Evolutionary conservation across 1,140 invertebrate species (phyloP).

Genomic region (Tetragnatha versicolor): DNA sequence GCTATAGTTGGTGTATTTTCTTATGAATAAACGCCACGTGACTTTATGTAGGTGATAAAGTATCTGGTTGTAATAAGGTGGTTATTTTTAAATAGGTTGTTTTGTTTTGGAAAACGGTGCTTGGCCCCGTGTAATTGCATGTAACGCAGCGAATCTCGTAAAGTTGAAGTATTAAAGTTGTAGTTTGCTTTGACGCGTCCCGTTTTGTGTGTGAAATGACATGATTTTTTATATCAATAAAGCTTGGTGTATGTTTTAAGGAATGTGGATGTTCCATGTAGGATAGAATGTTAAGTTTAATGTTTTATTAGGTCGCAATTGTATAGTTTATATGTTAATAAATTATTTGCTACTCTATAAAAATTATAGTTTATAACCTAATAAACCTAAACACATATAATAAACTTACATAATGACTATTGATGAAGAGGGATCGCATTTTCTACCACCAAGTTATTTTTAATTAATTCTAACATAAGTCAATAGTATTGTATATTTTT

Average conservation of each 20-base stretch:
- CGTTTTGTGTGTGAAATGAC: background rate
- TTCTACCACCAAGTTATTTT: no score
- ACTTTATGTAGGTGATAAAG: conserved; percentile 38
- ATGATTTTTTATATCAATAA: conserved; percentile 52
- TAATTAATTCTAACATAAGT: no score
- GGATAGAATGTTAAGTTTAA: background rate
- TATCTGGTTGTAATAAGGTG: background rate
- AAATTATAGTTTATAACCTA: no score
- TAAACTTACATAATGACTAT: no score
- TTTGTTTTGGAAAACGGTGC: conserved; percentile 5
- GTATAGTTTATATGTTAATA: background rate
- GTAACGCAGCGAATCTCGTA: background rate
- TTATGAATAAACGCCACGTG: conserved; percentile 40
- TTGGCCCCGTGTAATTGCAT: background rate
- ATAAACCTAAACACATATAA: no score
- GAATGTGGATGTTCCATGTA: no score
- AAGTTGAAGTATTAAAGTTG: conserved; percentile 27
- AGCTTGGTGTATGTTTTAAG: no score
- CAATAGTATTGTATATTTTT: no score
- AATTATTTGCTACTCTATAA: conserved; percentile 8
- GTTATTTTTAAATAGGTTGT: conserved; percentile 14
- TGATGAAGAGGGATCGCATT: no score
- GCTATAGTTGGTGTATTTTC: conserved; percentile 34
- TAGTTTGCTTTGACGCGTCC: background rate
- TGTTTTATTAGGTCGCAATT: conserved; percentile 6